Percentiles rank a stretch among this genome's conserved stretches.
Conservation (phyloP, 2,797 vertebrate species). For the Hoplostethus atlanticus region DNA sequence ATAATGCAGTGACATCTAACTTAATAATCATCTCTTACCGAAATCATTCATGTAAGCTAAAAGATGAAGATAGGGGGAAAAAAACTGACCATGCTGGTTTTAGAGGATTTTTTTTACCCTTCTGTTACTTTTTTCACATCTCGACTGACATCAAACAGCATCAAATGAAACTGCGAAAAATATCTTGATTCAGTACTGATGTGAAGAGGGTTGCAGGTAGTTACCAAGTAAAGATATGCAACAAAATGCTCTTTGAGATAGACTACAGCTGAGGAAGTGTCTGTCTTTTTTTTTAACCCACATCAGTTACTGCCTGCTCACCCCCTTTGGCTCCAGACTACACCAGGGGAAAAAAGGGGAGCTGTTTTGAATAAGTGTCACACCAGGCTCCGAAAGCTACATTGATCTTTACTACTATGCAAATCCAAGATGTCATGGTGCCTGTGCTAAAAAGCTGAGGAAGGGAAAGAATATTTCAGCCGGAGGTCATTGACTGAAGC, state of each 20-base stretch:
- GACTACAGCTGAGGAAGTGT: constrained; percentile 62
- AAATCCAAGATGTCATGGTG: constrained; percentile 74
- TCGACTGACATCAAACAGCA: constrained; percentile 72
- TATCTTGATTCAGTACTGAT: constrained; percentile 64
- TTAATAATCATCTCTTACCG: constrained; percentile 69
- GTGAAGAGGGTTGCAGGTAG: constrained; percentile 68
- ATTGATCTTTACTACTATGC: constrained; percentile 78
- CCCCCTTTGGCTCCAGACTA: constrained; percentile 62
- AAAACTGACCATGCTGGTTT: constrained; percentile 32
- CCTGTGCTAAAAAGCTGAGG: constrained; percentile 65
- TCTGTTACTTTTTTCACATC: constrained; percentile 56
- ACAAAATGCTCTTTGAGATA: constrained; percentile 77
- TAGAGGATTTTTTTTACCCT: constrained; percentile 35
- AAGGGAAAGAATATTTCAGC: constrained; percentile 62
- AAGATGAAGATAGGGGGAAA: constrained; percentile 31
- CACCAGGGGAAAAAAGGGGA: constrained; percentile 52
- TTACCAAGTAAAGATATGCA: constrained; percentile 69
- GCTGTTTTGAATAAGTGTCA: constrained; percentile 78
- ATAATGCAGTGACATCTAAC: constrained; percentile 72
- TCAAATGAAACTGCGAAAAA: constrained; percentile 63
- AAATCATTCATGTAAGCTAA: constrained; percentile 51
- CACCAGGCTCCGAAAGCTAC: constrained; percentile 68
- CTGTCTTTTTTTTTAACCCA: constrained; percentile 67
- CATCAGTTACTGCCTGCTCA: constrained; percentile 69
- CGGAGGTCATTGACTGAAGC: constrained; percentile 61